These are phyloP conservation scores for Stichopus horrens DNA, from an alignment of 53 echinoderm and acorn worm species.

Conservation along the genomic window DNA sequence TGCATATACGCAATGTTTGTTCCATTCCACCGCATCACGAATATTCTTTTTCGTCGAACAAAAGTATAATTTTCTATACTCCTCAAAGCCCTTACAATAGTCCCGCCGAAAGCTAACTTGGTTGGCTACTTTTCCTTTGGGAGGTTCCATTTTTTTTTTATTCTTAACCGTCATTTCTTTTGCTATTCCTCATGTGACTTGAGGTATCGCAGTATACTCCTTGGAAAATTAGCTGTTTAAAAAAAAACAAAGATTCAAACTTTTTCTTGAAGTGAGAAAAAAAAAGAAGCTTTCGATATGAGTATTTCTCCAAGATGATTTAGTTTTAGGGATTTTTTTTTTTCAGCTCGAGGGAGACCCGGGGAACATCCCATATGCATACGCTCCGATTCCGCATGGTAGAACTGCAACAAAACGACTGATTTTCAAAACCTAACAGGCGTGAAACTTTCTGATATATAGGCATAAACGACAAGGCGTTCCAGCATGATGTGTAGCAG, in stretches of 20 bases:
- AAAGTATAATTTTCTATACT: conserved; percentile 31
- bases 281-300: neutral
- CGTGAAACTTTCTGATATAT: conserved; percentile 32
- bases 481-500: neutral
- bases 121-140: conserved; percentile 16
- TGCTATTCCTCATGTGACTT: neutral
- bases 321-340: neutral
- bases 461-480: neutral
- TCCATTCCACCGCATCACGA: conserved; percentile 20
- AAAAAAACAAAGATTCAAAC: neutral
- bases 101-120: conserved; percentile 21
- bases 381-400: conserved; percentile 36
- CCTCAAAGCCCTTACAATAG: conserved; percentile 34
- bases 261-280: conserved; percentile 1
- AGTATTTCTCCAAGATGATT: neutral
- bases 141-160: neutral
- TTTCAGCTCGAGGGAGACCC: neutral
- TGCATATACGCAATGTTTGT: conserved; percentile 14
- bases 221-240: conserved; percentile 4
- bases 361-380: conserved; percentile 9
- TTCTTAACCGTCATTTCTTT: neutral
- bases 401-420: conserved; percentile 34
- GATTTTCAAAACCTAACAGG: conserved; percentile 36
- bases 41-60: neutral
- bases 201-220: neutral